Evolutionary conservation across 53 echinoderm and acorn worm species (phyloP).

Genomic region (Apostichopus leukothele): DNA sequence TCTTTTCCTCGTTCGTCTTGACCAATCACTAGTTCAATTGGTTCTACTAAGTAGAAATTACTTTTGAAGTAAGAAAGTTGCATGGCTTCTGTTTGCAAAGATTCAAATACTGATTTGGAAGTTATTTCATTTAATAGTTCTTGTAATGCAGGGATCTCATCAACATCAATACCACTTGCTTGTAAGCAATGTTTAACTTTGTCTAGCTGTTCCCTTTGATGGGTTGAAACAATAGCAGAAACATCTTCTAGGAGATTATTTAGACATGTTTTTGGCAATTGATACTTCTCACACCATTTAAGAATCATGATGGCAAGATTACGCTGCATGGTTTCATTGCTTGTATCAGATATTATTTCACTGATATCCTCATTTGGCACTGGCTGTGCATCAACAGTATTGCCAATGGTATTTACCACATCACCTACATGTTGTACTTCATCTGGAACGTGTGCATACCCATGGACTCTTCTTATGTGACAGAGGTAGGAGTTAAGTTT

Average conservation of each 20-base stretch:
- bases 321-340: constrained; percentile 7
- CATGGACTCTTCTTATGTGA: constrained; percentile 24
- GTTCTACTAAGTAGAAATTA: constrained; percentile 44
- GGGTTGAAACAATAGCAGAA: neutral
- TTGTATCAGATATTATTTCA: neutral
- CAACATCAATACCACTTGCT: neutral
- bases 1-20: constrained; percentile 9
- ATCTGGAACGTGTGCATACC: neutral
- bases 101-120: neutral
- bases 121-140: neutral
- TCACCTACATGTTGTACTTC: constrained; percentile 20
- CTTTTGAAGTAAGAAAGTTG: constrained; percentile 17
- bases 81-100: constrained; percentile 3
- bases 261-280: constrained; percentile 21
- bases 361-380: neutral
- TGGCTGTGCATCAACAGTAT: constrained; percentile 1
- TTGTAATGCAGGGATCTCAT: neutral
- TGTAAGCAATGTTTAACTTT: constrained; percentile 5
- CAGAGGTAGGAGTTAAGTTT: constrained; percentile 16
- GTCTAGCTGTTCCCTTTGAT: neutral
- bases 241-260: constrained; percentile 5
- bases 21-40: constrained; percentile 54
- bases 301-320: constrained; percentile 5
- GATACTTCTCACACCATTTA: constrained; percentile 25
- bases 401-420: neutral